These are phyloP conservation scores for Chironomus striatipennis DNA, from an alignment of 1,140 invertebrate species.

Conservation along the genomic window DNA sequence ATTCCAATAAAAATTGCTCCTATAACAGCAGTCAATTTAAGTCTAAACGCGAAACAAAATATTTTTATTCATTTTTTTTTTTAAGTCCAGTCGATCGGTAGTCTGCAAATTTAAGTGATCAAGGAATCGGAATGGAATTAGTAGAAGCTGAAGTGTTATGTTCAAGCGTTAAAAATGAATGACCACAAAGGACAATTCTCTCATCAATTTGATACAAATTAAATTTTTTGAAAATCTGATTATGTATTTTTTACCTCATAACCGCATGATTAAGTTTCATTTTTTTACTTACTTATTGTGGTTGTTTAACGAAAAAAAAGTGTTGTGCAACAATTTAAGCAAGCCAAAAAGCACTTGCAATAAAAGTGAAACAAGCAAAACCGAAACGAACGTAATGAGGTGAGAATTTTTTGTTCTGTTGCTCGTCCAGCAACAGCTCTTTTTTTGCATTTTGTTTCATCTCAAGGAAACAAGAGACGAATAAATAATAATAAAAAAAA, in stretches of 20 bases:
- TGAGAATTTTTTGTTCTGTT: conserved; percentile 2
- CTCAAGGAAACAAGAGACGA: too few species aligned
- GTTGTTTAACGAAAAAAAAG: not conserved
- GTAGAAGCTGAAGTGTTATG: not conserved
- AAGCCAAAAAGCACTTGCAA: not conserved
- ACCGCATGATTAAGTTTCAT: conserved; percentile 8
- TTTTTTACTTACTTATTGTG: not conserved
- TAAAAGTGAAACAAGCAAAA: not conserved
- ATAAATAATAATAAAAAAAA: too few species aligned
- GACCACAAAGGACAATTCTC: not conserved
- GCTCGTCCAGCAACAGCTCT: not conserved
- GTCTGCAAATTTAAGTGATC: not conserved
- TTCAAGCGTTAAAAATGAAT: conserved; percentile 21
- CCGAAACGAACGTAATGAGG: conserved; percentile 20
- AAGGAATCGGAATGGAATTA: not conserved
- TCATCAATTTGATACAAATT: not conserved
- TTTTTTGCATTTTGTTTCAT: too few species aligned
- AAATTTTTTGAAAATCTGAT: not conserved
- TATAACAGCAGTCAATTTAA: not conserved
- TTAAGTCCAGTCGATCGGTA: not conserved
- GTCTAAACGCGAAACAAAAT: not conserved
- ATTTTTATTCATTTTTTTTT: not conserved
- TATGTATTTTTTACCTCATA: not conserved
- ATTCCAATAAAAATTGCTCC: too few species aligned
- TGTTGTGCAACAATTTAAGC: conserved; percentile 7